A percentile compares a stretch with the other conserved stretches of the same genome.
These are phyloP conservation scores for Acleris holmiana DNA, from an alignment of 2,888 invertebrate genomes.

Conservation along the genomic window DNA sequence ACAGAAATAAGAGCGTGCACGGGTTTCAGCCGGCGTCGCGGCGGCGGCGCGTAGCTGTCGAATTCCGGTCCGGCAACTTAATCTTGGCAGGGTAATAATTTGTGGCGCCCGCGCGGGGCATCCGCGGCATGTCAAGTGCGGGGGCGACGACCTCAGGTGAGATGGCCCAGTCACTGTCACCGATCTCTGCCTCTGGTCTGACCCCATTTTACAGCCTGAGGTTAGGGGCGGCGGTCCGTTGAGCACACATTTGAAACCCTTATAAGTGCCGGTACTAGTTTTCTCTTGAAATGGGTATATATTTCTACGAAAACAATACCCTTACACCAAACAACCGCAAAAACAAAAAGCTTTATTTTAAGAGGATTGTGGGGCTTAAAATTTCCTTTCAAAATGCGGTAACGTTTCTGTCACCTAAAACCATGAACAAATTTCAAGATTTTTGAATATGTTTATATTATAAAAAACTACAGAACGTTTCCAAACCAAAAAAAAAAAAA, in stretches of 20 bases:
- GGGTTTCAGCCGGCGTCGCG: conserved; percentile 28
- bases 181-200: conserved; percentile 38
- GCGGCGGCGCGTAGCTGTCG: conserved; percentile 41
- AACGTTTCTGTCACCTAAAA: too few species aligned
- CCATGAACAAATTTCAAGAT: too few species aligned
- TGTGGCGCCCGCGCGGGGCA: conserved; percentile 62
- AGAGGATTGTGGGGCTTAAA: too few species aligned
- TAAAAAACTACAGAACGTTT: too few species aligned
- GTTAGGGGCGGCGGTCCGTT: conserved; percentile 8
- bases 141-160: conserved; percentile 74
- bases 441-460: too few species aligned
- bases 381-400: too few species aligned
- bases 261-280: neutral
- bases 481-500: too few species aligned
- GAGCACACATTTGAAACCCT: neutral
- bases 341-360: too few species aligned
- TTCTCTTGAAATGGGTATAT: too few species aligned
- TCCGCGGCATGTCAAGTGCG: conserved; percentile 59
- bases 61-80: conserved; percentile 66
- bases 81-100: conserved; percentile 69
- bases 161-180: conserved; percentile 46
- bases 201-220: conserved; percentile 40
- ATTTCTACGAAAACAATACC: too few species aligned
- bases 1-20: conserved; percentile 24
- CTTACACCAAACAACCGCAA: too few species aligned